Evolutionary conservation across 2,113 vertebrate genomes (phyloP).

Genomic region (Planiliza haematocheilus): DNA sequence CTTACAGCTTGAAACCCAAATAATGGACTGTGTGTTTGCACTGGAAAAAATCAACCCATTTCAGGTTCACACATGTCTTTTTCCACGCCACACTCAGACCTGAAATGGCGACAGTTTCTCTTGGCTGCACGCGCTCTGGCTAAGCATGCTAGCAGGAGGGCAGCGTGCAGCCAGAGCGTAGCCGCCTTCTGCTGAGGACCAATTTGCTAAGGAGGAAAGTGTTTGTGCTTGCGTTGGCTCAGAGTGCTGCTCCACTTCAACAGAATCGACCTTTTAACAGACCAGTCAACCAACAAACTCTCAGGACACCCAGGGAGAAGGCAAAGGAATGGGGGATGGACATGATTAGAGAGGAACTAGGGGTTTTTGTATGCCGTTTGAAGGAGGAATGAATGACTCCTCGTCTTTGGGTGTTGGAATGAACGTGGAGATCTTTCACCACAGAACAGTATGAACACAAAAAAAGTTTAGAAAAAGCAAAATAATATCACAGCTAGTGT

Average conservation of each 20-base stretch:
- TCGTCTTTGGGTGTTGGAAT: background rate
- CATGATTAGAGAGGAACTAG: constrained; percentile 38
- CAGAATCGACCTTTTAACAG: constrained; percentile 87
- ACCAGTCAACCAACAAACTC: constrained; percentile 85
- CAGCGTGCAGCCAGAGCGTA: constrained; percentile 48
- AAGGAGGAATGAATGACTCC: constrained; percentile 21
- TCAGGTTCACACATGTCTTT: constrained; percentile 65
- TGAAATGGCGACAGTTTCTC: constrained; percentile 49
- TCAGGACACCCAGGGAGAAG: constrained; percentile 74
- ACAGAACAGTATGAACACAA: background rate
- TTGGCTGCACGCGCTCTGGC: constrained; percentile 67
- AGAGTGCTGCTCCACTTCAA: constrained; percentile 73
- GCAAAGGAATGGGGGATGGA: constrained; percentile 14
- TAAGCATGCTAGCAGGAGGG: constrained; percentile 71
- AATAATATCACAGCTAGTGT: too few relatives aligned
- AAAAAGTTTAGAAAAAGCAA: background rate
- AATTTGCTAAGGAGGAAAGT: constrained; percentile 74
- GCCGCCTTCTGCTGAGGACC: constrained; percentile 74
- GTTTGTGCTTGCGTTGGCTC: constrained; percentile 89
- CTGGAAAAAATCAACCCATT: constrained; percentile 64
- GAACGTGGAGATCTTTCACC: background rate
- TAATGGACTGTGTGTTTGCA: constrained; percentile 61
- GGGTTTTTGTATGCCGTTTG: constrained; percentile 7
- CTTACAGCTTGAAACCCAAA: constrained; percentile 56
- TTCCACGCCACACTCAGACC: constrained; percentile 48